A percentile compares a stretch with the other conserved stretches of the same genome.
phyloP scores from a whole-genome alignment of 2,888 invertebrate species.

The Chrysomela aeneicollis region DNA sequence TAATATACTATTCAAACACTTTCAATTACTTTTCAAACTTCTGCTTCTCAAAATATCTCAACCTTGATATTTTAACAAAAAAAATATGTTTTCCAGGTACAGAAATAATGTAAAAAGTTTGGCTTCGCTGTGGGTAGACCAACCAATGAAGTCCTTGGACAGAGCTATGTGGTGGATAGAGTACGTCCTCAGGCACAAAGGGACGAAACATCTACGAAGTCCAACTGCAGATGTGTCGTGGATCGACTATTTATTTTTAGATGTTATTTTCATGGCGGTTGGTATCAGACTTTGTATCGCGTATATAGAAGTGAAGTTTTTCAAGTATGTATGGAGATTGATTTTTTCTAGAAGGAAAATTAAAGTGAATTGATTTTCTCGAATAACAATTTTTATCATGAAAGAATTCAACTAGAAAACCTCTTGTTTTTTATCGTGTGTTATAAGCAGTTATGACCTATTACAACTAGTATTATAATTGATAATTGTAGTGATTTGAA shows the following conservation, averaged over 20 bases:
- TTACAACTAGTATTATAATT: too few species aligned
- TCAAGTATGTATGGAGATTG: not conserved
- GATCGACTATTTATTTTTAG: conserved; percentile 61
- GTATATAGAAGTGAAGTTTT: not conserved
- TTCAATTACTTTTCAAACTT: too few species aligned
- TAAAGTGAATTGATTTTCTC: conserved; percentile 1
- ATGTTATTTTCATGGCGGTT: conserved; percentile 46
- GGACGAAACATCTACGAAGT: conserved; percentile 62
- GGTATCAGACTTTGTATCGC: not conserved
- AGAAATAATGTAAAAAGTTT: conserved; percentile 42
- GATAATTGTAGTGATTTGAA: too few species aligned
- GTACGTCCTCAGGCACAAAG: conserved; percentile 52
- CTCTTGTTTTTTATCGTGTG: too few species aligned
- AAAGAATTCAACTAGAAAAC: too few species aligned
- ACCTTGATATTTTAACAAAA: too few species aligned
- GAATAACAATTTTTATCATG: not conserved
- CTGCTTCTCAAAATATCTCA: too few species aligned
- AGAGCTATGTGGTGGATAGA: conserved; percentile 52
- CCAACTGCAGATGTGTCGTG: conserved; percentile 59
- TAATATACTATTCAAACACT: too few species aligned
- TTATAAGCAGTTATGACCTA: too few species aligned
- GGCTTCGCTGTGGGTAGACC: conserved; percentile 37
- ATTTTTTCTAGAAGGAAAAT: not conserved
- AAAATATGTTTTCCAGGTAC: conserved; percentile 36
- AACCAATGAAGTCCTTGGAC: conserved; percentile 46